Conservation (phyloP, 1,140 invertebrate genomes). For the Popillia japonica region DNA sequence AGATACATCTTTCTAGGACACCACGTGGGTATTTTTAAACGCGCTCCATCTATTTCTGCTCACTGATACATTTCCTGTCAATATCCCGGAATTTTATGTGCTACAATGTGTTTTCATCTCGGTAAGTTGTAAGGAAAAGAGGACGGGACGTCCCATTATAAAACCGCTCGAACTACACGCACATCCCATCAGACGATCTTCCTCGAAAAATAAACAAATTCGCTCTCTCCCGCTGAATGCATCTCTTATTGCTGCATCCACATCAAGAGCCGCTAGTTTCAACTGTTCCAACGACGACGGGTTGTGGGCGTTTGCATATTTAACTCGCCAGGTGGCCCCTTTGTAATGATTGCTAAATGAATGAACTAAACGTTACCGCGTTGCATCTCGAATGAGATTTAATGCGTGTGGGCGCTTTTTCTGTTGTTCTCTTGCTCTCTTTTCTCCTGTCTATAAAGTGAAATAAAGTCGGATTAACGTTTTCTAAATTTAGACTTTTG, state of each 20-base stretch:
- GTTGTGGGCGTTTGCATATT: constrained; percentile 22
- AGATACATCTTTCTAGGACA: constrained; percentile 23
- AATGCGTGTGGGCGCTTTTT: background rate
- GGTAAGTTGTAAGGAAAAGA: constrained; percentile 5
- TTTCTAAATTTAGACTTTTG: constrained; percentile 3
- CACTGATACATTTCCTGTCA: constrained; percentile 17
- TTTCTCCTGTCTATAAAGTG: background rate
- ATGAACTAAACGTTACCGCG: background rate
- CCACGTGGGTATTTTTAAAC: constrained; percentile 25
- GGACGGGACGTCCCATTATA: background rate
- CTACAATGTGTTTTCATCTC: background rate
- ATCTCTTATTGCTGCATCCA: constrained; percentile 6
- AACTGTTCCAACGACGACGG: background rate
- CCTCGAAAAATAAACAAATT: constrained; percentile 18
- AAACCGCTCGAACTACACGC: background rate
- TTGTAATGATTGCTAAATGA: constrained; percentile 22
- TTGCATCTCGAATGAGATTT: background rate
- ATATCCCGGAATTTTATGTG: constrained; percentile 8
- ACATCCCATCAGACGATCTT: background rate
- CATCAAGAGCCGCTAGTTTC: background rate
- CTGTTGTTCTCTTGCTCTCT: background rate
- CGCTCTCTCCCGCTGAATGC: background rate
- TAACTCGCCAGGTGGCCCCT: constrained; percentile 19
- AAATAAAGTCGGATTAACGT: background rate
- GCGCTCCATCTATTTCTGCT: constrained; percentile 8